Evolutionary conservation across 2,797 vertebrate species (phyloP).

Genomic region (Apogon hyalosoma): DNA sequence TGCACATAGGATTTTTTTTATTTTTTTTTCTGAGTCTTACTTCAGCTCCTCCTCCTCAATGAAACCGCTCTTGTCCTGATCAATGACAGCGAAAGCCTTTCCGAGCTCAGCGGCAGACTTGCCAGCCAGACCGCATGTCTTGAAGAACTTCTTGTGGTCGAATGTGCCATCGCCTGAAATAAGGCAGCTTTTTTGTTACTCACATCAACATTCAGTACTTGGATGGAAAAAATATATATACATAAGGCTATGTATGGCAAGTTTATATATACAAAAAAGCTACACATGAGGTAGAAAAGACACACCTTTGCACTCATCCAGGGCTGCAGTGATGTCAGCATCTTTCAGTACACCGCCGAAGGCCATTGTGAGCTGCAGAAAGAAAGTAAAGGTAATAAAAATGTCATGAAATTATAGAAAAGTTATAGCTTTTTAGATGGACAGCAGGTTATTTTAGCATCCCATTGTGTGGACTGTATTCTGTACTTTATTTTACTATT

Average conservation of each 20-base stretch:
- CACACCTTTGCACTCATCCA: conserved; percentile 88
- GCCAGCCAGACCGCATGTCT: conserved; percentile 81
- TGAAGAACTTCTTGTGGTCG: conserved; percentile 87
- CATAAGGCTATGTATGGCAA: neutral
- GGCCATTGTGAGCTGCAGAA: conserved; percentile 83
- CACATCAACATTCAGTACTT: too few relatives aligned
- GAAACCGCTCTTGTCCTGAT: conserved; percentile 86
- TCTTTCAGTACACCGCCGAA: conserved; percentile 83
- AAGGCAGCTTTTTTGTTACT: too few relatives aligned
- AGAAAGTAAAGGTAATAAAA: conserved; percentile 7
- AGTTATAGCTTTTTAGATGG: too few relatives aligned
- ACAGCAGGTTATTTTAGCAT: too few relatives aligned
- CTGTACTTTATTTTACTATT: neutral
- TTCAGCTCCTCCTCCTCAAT: conserved; percentile 88
- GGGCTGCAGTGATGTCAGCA: conserved; percentile 85
- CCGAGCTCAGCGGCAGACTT: conserved; percentile 83
- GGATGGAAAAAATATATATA: too few relatives aligned
- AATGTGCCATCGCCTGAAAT: conserved; percentile 84
- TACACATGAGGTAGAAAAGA: neutral
- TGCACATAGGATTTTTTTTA: neutral
- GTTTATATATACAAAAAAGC: neutral
- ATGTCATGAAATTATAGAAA: too few relatives aligned
- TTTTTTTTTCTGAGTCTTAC: conserved; percentile 72
- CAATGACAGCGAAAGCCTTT: conserved; percentile 85
- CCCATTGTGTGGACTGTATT: too few relatives aligned